These are phyloP conservation scores for Grallaria varia DNA, from an alignment of 2,113 vertebrate species.

Conservation along the genomic window DNA sequence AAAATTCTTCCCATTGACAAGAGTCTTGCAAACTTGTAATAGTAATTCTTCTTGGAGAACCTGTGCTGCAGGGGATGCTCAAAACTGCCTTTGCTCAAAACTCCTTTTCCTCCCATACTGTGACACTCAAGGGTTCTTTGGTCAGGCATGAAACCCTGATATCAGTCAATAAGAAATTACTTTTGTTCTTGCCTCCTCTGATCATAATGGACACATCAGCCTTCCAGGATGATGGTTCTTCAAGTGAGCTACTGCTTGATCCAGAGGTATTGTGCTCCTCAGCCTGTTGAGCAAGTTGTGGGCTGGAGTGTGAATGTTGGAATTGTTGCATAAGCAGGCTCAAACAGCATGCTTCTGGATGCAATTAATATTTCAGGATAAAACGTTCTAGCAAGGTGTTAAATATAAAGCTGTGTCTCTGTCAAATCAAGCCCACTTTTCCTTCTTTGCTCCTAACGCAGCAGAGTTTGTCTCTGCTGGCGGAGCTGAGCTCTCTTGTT, in stretches of 20 bases:
- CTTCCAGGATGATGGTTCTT: neutral
- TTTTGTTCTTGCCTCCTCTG: neutral
- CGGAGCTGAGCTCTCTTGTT: neutral
- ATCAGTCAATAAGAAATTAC: neutral
- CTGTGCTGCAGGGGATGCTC: neutral
- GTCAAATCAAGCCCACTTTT: neutral
- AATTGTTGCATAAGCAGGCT: slow-evolving; percentile 21
- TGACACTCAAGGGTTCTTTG: neutral
- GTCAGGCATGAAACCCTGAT: neutral
- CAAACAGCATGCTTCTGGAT: neutral
- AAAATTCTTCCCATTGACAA: neutral
- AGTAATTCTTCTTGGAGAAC: neutral
- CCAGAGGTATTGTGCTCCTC: neutral
- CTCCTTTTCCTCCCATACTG: neutral
- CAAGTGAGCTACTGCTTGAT: neutral
- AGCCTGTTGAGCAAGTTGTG: slow-evolving; percentile 47
- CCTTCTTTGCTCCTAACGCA: neutral
- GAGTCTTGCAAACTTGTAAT: neutral
- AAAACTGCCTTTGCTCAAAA: neutral
- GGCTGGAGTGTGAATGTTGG: slow-evolving; percentile 21
- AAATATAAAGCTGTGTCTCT: neutral
- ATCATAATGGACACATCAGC: neutral
- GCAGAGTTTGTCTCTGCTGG: neutral
- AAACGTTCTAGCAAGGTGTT: neutral
- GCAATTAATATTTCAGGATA: slow-evolving; percentile 1